phyloP scores from a whole-genome alignment of 2,888 invertebrate genomes.

The Odontothrips loti region DNA sequence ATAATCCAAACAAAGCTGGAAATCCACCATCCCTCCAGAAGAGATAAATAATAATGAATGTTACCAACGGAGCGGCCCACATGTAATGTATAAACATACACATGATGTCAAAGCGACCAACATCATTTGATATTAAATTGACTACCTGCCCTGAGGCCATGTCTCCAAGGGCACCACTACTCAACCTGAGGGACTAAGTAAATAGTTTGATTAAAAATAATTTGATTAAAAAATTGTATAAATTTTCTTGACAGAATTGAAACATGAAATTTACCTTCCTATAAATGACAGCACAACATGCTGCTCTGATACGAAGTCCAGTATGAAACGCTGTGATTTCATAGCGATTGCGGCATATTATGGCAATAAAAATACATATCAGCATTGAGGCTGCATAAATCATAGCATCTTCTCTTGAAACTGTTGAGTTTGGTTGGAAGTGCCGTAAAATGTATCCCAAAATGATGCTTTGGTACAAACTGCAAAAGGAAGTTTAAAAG shows the following conservation, averaged over 20 bases:
- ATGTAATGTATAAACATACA: slow-evolving; percentile 67
- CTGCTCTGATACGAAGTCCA: slow-evolving; percentile 79
- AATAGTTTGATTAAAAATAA: background rate
- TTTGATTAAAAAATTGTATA: slow-evolving; percentile 32
- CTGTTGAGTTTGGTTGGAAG: background rate
- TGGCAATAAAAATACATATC: slow-evolving; percentile 66
- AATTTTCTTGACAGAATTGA: background rate
- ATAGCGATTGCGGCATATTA: slow-evolving; percentile 80
- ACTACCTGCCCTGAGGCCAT: slow-evolving; percentile 69
- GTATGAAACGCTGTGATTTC: slow-evolving; percentile 79
- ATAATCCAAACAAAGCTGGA: slow-evolving; percentile 52
- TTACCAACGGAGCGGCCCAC: slow-evolving; percentile 72
- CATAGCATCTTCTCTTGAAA: slow-evolving; percentile 58
- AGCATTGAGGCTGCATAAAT: slow-evolving; percentile 70
- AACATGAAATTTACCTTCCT: slow-evolving; percentile 59
- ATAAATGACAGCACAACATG: slow-evolving; percentile 76
- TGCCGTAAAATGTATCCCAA: background rate
- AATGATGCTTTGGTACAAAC: background rate
- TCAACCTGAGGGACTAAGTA: slow-evolving; percentile 48
- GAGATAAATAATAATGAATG: slow-evolving; percentile 49
- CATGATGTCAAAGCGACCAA: slow-evolving; percentile 72
- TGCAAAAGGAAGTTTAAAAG: slow-evolving; percentile 36
- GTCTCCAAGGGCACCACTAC: slow-evolving; percentile 50
- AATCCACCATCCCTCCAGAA: slow-evolving; percentile 46
- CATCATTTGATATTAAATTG: slow-evolving; percentile 81